Percentiles rank a stretch among this genome's conserved stretches.
phyloP scores from a whole-genome alignment of 2,797 vertebrate species.

The Phyllotis vaccarum region DNA sequence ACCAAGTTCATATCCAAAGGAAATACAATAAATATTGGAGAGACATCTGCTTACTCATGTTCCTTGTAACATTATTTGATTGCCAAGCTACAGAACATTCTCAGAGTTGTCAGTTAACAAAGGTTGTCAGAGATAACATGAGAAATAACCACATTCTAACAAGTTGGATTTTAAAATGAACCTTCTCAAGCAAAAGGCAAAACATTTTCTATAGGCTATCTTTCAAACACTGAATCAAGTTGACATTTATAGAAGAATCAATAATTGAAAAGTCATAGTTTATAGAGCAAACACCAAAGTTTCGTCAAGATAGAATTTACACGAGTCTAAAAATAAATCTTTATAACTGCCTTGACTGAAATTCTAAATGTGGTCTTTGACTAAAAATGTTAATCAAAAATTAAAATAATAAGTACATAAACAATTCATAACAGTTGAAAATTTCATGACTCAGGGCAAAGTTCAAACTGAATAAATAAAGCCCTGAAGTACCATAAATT shows the following conservation, averaged over 20 bases:
- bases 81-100: not conserved
- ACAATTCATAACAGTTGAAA: not conserved
- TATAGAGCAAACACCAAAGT: not conserved
- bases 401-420: not conserved
- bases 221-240: not conserved
- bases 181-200: not conserved
- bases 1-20: not conserved
- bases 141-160: not conserved
- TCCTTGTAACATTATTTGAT: not conserved
- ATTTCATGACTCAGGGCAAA: not conserved
- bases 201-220: not conserved
- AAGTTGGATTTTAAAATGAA: not conserved
- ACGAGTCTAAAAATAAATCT: not conserved
- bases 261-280: not conserved
- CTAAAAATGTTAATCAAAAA: slow-evolving; percentile 10
- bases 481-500: not conserved
- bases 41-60: not conserved
- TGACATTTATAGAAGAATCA: not conserved
- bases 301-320: not conserved
- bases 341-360: not conserved
- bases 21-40: not conserved
- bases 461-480: not conserved
- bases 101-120: not conserved
- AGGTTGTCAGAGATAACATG: not conserved
- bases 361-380: not conserved